Evolutionary conservation across 2,888 invertebrate genomes (phyloP), one percentile per base, ranked within the genome.

Genomic region (Plemyria rubiginata): DNA sequence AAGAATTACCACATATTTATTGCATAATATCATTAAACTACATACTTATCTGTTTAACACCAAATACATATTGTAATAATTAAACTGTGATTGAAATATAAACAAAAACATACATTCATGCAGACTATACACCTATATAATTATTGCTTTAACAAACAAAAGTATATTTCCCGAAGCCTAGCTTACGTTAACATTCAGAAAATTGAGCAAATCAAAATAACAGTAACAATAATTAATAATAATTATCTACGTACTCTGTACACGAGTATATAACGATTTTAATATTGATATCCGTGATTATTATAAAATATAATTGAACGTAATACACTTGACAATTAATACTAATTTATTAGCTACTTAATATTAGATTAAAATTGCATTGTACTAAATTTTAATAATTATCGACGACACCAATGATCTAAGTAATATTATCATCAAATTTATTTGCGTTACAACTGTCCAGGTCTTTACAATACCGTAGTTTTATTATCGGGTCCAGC

Each of bases 201-300:
- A 88, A 90, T 92, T 92, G 92, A 92, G 92, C 92, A 92, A 92
- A 92, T 91, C 73, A 92, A 87, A 90, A 88, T 87, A 91, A 91
- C 90, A 91, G 77, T 86, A 91, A 91, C 88, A 90, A 86, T 88
- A 86, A 62, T 79, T 78, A 82, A 81, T 76, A 72, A 83, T 82
- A 84, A 65, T 62, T 59, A 68, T 81, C 75, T 81, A 83, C 74
- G 80, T 86, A 85, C 77, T 81, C 83, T 85, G 84, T 74, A 84
- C 81, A 86, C 83, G 85, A 88, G 85, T 88, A 87, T 82, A 86
- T 83, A 79, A 84, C 81, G 78, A 84, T 79, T 79, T 60, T 53
- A 68, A 76, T 76, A 80, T 80, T 77, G 72, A 79, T 82, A 80
- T 77, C 77, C 76, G 76, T 80, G 77, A 84, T 82, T 82, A 81